Base-by-base conservation (phyloP, 2,888 invertebrate genomes). In the Ophion ellenae region DNA sequence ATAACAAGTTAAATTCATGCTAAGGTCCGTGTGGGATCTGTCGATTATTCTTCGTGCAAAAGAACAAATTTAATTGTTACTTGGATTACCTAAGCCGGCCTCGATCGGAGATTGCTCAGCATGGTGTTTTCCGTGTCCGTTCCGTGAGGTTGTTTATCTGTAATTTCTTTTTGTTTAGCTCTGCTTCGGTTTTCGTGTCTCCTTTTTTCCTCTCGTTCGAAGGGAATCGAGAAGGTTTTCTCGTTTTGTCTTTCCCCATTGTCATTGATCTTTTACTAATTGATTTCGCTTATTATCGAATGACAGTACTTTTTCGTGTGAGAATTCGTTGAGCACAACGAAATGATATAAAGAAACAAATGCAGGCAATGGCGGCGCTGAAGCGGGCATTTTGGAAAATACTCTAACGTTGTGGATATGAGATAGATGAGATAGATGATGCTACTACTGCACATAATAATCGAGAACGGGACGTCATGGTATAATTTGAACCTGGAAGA, bases 201-300 rank as follows among this genome's bases (percentile, higher is more conserved):
- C 9, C 47, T 20, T 59, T 78, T 59, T 28, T 61, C 6, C 67
- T 1, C 69, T 78, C 67, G 10, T 40, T 69, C 59, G 77, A 78
- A 2, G 59, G 59, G 24, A 59, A 78, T 40, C 77, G 67, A 53
- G 70, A 82, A n/a, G 66, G 77, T 45, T 73, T 77, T 2, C 71
- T 32, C 14, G 77, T 77, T 66, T 71, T 82, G 5, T 77, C 77
- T n/a, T 82, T 77, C 45, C 71, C 71, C 66, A 73, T 69, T 82
- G 20, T 76, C 70, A 14, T 32, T 47, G n/a, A n/a, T 53, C 0
- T 24, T 57, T 57, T 1, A 53, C 59, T 73, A 71, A 59, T 75
- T 70, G 57, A 9, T n/a, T 2, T 53, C 1, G 32, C 32, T 59
- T 74, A 61, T 74, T 59, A 67, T 61, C 67, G 40, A 9, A n/a